These are phyloP conservation scores for Gymnodraco acuticeps DNA, from an alignment of 2,797 vertebrate genomes.

Conservation along the genomic window DNA sequence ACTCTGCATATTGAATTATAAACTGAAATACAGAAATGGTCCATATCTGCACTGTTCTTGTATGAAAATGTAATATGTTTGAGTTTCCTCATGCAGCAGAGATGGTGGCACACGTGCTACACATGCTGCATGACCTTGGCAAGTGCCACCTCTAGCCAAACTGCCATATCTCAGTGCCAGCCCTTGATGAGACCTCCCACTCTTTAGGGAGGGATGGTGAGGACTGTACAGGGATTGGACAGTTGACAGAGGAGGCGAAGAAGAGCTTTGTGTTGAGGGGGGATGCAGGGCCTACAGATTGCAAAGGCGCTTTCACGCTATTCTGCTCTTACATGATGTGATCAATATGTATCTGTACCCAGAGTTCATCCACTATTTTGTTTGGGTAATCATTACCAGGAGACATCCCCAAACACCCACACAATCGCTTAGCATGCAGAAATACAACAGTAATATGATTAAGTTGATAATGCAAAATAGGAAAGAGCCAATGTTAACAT, in stretches of 20 bases:
- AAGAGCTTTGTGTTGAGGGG: background rate
- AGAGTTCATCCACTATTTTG: constrained; percentile 24
- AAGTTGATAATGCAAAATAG: background rate
- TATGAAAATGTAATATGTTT: constrained; percentile 34
- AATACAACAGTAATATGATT: background rate
- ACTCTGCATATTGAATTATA: constrained; percentile 66
- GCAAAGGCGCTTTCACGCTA: constrained; percentile 14
- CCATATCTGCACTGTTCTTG: constrained; percentile 22
- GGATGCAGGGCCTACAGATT: constrained; percentile 12
- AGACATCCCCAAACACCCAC: background rate
- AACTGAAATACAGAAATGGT: constrained; percentile 49
- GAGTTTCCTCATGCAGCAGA: constrained; percentile 40
- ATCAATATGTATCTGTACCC: constrained; percentile 29
- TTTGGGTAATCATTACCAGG: constrained; percentile 20
- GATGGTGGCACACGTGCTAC: constrained; percentile 28
- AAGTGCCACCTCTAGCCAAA: constrained; percentile 60
- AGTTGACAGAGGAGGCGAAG: background rate
- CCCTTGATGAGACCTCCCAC: constrained; percentile 62
- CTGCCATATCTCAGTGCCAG: constrained; percentile 56
- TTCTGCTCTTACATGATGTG: constrained; percentile 34
- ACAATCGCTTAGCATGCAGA: background rate
- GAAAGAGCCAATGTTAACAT: background rate
- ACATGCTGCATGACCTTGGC: constrained; percentile 70
- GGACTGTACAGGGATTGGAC: constrained; percentile 42
- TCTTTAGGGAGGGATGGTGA: constrained; percentile 42